A percentile compares a stretch with the other conserved stretches of the same genome.
These are phyloP conservation scores for Gymnoscelis rufifasciata DNA, from an alignment of 2,888 invertebrate genomes.

Conservation along the genomic window DNA sequence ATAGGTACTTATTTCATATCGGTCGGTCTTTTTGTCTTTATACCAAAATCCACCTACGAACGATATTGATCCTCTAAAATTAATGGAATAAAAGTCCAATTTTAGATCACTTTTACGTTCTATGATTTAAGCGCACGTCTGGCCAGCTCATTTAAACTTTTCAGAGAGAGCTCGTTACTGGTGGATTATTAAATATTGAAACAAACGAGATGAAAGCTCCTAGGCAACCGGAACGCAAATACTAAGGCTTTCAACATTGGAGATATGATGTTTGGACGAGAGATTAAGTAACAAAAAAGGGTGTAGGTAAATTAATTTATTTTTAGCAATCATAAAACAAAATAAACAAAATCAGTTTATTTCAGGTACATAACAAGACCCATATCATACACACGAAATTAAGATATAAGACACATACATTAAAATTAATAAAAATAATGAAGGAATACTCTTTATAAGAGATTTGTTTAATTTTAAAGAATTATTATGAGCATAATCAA, in stretches of 20 bases:
- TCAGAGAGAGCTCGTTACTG: constrained; percentile 65
- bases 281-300: constrained; percentile 3
- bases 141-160: constrained; percentile 76
- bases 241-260: constrained; percentile 32
- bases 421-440: no score
- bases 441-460: no score
- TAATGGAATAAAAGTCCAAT: not conserved
- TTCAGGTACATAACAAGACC: no score
- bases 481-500: no score
- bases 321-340: no score
- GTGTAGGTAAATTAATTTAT: not conserved
- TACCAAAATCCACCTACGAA: not conserved
- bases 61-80: no score
- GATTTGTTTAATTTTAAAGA: no score
- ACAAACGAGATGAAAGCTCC: constrained; percentile 67
- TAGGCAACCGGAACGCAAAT: constrained; percentile 59
- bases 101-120: not conserved
- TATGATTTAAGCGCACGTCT: constrained; percentile 32
- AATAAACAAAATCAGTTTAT: no score
- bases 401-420: no score
- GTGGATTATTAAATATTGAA: constrained; percentile 78
- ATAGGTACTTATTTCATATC: no score
- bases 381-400: no score
- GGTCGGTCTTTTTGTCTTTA: no score
- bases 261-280: not conserved